Conservation (phyloP, 1,140 invertebrate genomes). For the Anastatus disparis region DNA sequence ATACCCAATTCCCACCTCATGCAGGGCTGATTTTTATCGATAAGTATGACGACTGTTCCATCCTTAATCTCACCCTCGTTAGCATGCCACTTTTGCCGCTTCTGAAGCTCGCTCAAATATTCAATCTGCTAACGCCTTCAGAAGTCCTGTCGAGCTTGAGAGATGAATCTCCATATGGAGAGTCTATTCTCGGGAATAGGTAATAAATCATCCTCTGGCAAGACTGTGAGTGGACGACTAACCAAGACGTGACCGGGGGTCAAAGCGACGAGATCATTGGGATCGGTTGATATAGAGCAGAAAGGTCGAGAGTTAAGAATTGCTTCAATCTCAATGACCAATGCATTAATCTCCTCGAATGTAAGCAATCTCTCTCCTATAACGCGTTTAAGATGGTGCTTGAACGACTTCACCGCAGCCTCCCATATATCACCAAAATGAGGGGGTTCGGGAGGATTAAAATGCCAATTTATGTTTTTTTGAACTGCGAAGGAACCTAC, state of each 20-base stretch:
- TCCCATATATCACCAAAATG: slow-evolving; percentile 21
- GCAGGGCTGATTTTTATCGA: too few relatives aligned
- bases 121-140: too few relatives aligned
- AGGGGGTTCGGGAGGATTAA: too few relatives aligned
- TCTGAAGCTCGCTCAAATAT: too few relatives aligned
- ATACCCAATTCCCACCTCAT: too few relatives aligned
- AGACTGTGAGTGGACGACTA: neutral
- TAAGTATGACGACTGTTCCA: too few relatives aligned
- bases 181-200: neutral
- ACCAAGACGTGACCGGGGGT: slow-evolving; percentile 9
- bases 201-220: neutral
- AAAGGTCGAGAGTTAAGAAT: neutral
- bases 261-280: neutral
- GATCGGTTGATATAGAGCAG: neutral
- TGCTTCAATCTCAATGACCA: neutral
- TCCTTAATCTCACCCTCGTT: too few relatives aligned
- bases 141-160: too few relatives aligned
- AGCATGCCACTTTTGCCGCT: neutral
- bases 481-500: too few relatives aligned
- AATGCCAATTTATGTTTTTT: too few relatives aligned
- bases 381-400: slow-evolving; percentile 15
- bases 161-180: neutral
- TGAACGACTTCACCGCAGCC: slow-evolving; percentile 9
- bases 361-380: too few relatives aligned
- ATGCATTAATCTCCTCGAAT: too few relatives aligned